phyloP scores from a whole-genome alignment of 1,140 invertebrate genomes.

The Drosophila ogumai region DNA sequence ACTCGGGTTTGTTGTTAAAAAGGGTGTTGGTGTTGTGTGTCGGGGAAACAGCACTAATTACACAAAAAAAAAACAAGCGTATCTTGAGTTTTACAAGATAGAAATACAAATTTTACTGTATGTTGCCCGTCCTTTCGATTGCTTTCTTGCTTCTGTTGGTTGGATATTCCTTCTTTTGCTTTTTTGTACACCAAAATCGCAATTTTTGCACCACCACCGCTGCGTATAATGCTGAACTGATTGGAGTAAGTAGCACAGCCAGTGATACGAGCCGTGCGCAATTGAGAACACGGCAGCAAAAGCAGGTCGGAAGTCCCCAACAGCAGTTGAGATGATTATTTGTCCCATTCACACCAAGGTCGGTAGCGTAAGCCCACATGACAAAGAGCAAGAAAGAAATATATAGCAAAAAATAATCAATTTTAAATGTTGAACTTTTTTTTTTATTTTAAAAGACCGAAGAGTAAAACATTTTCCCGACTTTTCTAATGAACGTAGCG shows the following conservation, averaged over 20 bases:
- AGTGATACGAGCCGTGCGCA: slow-evolving; percentile 51
- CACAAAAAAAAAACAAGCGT: neutral
- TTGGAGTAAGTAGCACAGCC: slow-evolving; percentile 66
- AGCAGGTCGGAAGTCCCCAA: slow-evolving; percentile 58
- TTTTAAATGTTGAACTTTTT: slow-evolving; percentile 70
- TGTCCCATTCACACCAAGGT: slow-evolving; percentile 69
- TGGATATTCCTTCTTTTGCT: slow-evolving; percentile 66
- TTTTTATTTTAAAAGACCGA: slow-evolving; percentile 22
- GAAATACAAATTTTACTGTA: slow-evolving; percentile 45
- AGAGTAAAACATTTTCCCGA: slow-evolving; percentile 36
- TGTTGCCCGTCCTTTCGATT: slow-evolving; percentile 40
- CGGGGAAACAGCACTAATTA: neutral
- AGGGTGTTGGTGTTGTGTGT: neutral
- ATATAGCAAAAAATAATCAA: slow-evolving; percentile 76
- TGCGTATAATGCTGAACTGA: slow-evolving; percentile 43
- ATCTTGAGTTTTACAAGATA: slow-evolving; percentile 21
- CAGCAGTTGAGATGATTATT: slow-evolving; percentile 47
- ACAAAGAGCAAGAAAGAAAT: slow-evolving; percentile 63
- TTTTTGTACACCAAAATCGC: slow-evolving; percentile 85
- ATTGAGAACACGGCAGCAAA: slow-evolving; percentile 49
- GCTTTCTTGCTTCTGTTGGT: slow-evolving; percentile 32
- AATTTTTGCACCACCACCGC: slow-evolving; percentile 82
- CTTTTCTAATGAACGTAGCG: slow-evolving; percentile 8
- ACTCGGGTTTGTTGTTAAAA: slow-evolving; percentile 1
- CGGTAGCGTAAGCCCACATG: slow-evolving; percentile 44